Conservation (phyloP, 2,113 vertebrate species). For the Epinephelus fuscoguttatus region DNA sequence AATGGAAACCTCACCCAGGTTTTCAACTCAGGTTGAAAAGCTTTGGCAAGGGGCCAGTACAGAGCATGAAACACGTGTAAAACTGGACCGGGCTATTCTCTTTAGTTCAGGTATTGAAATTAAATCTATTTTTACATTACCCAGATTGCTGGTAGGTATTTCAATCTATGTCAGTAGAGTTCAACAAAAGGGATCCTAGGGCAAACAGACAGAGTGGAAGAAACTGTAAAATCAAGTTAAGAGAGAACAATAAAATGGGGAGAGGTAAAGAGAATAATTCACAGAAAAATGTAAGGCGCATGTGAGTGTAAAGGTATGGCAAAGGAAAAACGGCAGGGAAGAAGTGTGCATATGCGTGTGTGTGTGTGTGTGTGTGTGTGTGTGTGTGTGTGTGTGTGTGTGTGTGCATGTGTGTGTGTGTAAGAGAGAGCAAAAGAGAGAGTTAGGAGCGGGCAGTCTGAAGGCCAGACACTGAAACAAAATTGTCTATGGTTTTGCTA, state of each 20-base stretch:
- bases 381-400: constrained; percentile 17
- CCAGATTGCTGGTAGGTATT: not conserved
- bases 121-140: not conserved
- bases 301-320: not conserved
- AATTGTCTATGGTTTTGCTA: constrained; percentile 71
- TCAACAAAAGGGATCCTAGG: not conserved
- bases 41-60: not conserved
- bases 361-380: constrained; percentile 1
- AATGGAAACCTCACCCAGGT: not conserved
- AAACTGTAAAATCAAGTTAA: not conserved
- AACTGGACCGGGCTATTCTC: not conserved
- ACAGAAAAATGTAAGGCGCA: not conserved
- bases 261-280: constrained; percentile 2
- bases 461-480: constrained; percentile 66
- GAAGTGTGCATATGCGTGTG: constrained; percentile 5
- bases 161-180: not conserved
- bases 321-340: not conserved
- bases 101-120: not conserved
- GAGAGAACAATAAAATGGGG: not conserved
- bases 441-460: constrained; percentile 41
- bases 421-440: not conserved
- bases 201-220: not conserved
- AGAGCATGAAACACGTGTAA: not conserved
- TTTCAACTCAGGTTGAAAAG: not conserved
- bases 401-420: not conserved